Base-by-base conservation (phyloP, 2,113 vertebrate genomes). In the Pungitius pungitius region DNA sequence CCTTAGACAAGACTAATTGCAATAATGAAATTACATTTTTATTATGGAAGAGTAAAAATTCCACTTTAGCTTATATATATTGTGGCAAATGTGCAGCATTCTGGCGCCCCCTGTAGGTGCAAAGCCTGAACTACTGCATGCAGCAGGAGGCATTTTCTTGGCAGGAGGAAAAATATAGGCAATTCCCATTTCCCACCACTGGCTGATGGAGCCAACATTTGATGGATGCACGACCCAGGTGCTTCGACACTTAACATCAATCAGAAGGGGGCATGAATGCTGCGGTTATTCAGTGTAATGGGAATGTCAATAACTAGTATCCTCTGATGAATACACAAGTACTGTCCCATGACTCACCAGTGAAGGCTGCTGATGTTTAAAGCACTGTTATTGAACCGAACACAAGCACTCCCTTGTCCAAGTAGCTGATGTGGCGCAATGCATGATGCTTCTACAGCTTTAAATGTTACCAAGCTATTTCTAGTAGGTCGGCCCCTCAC, bases 31-130 rank as follows among this genome's bases (percentile, higher is more conserved):
- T 55, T 1, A 12, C 12, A 39, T 1, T 26, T 52, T 40, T 1
- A 8, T 40, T 2, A 20, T 3, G 11, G 8, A 45, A 8, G 10
- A 22, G 12, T 33, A 15, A 24, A 14, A 58, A 13, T 58, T 35
- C 10, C 14, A 42, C 3, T 27, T n/a, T 1, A 35, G 26, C 7
- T 9, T 40, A 22, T 52, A 14, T n/a, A 13, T 65, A n/a, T 39
- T 17, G 10, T 2, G 64, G 45, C 11, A 15, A 37, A 4, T 18
- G 1, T 39, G 8, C 27, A 37, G 42, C 0, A 13, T 10, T 77
- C 35, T 90, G 77, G 59, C 69, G 8, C 83, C 83, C 76, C 73
- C 86, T 81, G 2, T 71, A 87, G 89, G 75, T 20, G 1, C 2
- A 15, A 13, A 64, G 6, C 10, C 7, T 4, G 24, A 56, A 77